phyloP scores from a whole-genome alignment of 2,888 invertebrate genomes.

The Cheilosia vernalis region DNA sequence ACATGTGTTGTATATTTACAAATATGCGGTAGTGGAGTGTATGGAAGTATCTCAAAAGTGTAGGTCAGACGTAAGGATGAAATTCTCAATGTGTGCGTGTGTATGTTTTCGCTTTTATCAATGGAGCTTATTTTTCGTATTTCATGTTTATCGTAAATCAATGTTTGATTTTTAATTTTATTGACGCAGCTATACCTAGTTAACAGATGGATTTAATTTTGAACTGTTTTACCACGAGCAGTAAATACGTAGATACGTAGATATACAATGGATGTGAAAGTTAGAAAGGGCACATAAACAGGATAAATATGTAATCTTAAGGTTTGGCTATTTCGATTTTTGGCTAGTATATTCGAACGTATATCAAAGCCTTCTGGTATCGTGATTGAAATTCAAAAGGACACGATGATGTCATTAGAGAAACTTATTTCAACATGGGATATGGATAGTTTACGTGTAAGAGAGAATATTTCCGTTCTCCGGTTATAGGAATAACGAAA shows the following conservation, averaged over 20 bases:
- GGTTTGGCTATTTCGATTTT: neutral
- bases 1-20: conserved; percentile 8
- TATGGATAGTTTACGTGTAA: neutral
- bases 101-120: conserved; percentile 12
- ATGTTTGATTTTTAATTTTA: conserved; percentile 20
- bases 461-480: neutral
- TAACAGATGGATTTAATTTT: neutral
- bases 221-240: neutral
- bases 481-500: too few species aligned
- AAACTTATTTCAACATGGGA: neutral
- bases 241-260: neutral
- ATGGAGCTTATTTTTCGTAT: conserved; percentile 5
- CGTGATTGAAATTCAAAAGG: neutral
- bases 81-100: neutral
- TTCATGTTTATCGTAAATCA: conserved; percentile 14
- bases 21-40: neutral
- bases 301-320: neutral
- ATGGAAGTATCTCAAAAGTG: neutral
- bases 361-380: neutral
- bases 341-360: neutral
- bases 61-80: conserved; percentile 8
- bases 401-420: neutral
- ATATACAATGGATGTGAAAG: neutral
- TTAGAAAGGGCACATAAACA: neutral
- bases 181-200: conserved; percentile 7